These are phyloP conservation scores for Daphoenositta chrysoptera DNA, from an alignment of 2,113 vertebrate genomes.

Conservation along the genomic window DNA sequence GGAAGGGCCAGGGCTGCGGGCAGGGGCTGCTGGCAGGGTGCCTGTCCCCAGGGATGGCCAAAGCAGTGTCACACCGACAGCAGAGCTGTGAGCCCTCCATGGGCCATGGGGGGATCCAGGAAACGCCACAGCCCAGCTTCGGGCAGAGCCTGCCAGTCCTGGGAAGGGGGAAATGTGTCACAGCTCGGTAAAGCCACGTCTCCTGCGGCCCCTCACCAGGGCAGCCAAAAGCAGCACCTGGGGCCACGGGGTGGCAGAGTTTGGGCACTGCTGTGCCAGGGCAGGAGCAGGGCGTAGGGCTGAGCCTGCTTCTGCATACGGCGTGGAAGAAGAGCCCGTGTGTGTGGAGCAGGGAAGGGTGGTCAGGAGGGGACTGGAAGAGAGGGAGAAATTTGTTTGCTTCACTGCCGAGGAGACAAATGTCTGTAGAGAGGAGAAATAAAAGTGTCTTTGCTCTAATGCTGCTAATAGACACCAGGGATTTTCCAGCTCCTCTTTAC, in stretches of 20 bases:
- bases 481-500: background rate
- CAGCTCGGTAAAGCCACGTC: background rate
- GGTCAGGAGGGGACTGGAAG: background rate
- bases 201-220: background rate
- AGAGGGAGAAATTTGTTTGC: background rate
- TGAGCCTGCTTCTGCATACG: background rate
- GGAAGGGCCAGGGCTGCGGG: background rate
- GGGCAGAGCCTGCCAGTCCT: background rate
- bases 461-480: background rate
- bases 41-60: background rate
- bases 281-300: background rate
- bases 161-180: background rate
- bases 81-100: rapidly evolving
- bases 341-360: background rate
- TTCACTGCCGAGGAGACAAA: background rate
- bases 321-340: background rate
- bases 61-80: background rate
- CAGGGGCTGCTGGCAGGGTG: rapidly evolving
- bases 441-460: background rate
- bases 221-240: background rate
- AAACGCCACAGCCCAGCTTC: background rate
- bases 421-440: background rate
- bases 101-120: background rate
- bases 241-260: rapidly evolving
- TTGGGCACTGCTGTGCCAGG: background rate